Evolutionary conservation across 2,888 invertebrate species (phyloP), one percentile per base, ranked within the genome.

Genomic region (Icerya purchasi): DNA sequence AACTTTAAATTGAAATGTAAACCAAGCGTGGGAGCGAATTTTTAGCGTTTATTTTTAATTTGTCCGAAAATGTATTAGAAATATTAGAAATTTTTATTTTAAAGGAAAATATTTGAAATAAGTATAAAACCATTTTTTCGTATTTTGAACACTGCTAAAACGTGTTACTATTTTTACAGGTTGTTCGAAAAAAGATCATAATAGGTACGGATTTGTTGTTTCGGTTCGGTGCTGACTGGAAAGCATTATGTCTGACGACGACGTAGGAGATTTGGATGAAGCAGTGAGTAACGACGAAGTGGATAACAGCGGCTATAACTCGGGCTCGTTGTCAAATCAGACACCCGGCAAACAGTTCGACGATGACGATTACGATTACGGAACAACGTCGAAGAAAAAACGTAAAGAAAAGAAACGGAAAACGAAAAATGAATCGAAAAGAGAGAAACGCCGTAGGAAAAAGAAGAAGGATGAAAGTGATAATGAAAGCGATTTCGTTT

Each of bases 341-440:
- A 36, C 36, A 14, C 5, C 14, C 36, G 88, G 89, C 71, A 88
- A 88, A 67, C 88, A 89, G 71, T 87, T 86, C 66, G 87, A 87
- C 64, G 84, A 84, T 59, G 88, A 88, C 69, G 87, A 84, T 73
- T 36, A 36, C 14, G 36, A 36, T 8, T 36, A 36, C 14, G 36
- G 36, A 14, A 36, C 8, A 8, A 14, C 36, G 14, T 78, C 78
- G 57, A 80, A 86, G 67, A 70, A 70, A 63, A 87, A 88, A 74
- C 92, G 92, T 70, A 91, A 92, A 68, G 91, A 90, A 22, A 93
- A 93, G 72, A 94, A 94, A 71, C 79, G 93, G 69, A 92, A 91
- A 75, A 86, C 84, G 58, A 79, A 84, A 67, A 85, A 89, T 67
- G 91, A 91, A 71, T 86, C 86, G 61, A 89, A 90, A 72, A 91